phyloP scores from a whole-genome alignment of 1,140 invertebrate species.

The Dysdera silvatica region DNA sequence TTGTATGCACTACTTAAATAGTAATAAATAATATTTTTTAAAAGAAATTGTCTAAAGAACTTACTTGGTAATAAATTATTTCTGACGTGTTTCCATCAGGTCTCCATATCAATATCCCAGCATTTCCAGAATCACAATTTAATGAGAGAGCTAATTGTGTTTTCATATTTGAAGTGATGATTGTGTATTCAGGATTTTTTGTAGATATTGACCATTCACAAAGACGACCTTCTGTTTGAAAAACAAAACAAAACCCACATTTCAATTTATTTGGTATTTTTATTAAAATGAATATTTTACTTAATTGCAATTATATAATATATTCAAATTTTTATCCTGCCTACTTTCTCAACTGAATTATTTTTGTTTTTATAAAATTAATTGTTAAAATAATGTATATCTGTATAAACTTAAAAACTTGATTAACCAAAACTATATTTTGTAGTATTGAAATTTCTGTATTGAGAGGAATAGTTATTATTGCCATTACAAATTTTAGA shows the following conservation, averaged over 20 bases:
- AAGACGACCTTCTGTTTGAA: slow-evolving; percentile 53
- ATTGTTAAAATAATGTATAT: background rate
- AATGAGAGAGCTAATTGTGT: slow-evolving; percentile 73
- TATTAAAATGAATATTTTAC: background rate
- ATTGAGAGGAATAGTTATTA: too few relatives aligned
- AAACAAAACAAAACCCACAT: background rate
- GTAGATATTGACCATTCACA: slow-evolving; percentile 64
- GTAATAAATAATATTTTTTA: too few relatives aligned
- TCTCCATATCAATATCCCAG: slow-evolving; percentile 79
- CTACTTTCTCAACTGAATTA: background rate
- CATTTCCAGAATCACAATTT: slow-evolving; percentile 60
- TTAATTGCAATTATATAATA: background rate
- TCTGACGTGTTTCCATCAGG: slow-evolving; percentile 78
- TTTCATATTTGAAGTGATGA: slow-evolving; percentile 66
- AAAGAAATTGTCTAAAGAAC: background rate
- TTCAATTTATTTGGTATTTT: background rate
- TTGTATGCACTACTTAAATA: too few relatives aligned
- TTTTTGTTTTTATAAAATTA: background rate
- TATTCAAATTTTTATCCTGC: background rate
- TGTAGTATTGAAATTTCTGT: too few relatives aligned
- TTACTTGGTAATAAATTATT: slow-evolving; percentile 83
- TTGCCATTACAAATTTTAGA: too few relatives aligned
- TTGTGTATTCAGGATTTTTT: slow-evolving; percentile 34
- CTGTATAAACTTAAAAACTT: background rate
- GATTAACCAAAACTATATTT: background rate